Evolutionary conservation across 2,113 vertebrate genomes (phyloP).

Genomic region (Sceloporus tristichus): DNA sequence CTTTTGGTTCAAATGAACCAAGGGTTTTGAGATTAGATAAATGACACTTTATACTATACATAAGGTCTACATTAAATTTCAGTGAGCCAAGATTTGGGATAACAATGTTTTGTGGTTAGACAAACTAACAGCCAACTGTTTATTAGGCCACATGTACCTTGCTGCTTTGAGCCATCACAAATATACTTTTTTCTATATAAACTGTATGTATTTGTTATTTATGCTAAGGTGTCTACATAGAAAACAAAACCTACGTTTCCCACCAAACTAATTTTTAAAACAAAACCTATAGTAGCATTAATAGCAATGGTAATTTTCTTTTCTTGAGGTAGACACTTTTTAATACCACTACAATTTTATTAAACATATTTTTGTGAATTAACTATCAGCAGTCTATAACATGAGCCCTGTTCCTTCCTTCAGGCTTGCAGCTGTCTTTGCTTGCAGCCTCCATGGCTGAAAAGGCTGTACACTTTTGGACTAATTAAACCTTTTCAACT

Average conservation of each 20-base stretch:
- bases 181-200: constrained; percentile 17
- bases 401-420: background rate
- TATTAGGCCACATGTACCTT: background rate
- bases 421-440: background rate
- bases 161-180: constrained; percentile 13
- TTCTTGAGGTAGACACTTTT: background rate
- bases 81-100: background rate
- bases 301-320: background rate
- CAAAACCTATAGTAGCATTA: background rate
- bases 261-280: constrained; percentile 5
- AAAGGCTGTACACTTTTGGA: too few relatives aligned
- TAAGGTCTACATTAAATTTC: constrained; percentile 9
- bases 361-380: background rate
- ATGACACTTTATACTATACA: background rate
- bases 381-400: background rate
- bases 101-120: background rate
- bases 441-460: background rate
- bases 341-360: too few relatives aligned
- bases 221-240: constrained; percentile 1
- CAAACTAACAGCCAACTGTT: background rate
- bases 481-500: too few relatives aligned
- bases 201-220: constrained; percentile 25
- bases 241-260: background rate
- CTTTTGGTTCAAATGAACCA: background rate
- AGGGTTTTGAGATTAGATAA: background rate